A percentile compares a stretch with the other conserved stretches of the same genome.
These are phyloP conservation scores for Acanthaster planci DNA, from an alignment of 35 echinoderm and acorn worm species.

Conservation along the genomic window DNA sequence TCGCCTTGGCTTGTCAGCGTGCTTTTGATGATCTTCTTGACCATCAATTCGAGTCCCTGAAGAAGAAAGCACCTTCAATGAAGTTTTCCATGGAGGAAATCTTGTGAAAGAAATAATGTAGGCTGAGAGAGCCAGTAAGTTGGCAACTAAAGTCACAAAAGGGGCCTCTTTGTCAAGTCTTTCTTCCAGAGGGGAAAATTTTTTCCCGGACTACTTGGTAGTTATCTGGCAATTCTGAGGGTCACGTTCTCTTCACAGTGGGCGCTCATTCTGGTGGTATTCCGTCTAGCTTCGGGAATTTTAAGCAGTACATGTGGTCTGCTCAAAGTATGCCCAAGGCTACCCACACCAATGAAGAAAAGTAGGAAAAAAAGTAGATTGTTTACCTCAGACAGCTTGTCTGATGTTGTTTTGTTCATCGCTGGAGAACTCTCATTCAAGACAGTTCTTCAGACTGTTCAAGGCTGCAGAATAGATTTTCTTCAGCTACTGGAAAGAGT, in stretches of 20 bases:
- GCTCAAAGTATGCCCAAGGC: no score
- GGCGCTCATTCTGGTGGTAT: background rate
- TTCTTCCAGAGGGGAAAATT: background rate
- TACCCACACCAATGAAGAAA: no score
- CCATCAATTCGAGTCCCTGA: background rate
- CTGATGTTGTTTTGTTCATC: background rate
- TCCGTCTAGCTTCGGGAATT: background rate
- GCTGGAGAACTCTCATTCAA: background rate
- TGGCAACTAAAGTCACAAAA: background rate
- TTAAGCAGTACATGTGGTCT: no score
- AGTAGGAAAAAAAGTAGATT: constrained; percentile 2
- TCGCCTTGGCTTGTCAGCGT: background rate
- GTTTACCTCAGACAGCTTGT: background rate
- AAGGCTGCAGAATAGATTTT: constrained; percentile 47
- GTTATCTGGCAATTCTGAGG: background rate
- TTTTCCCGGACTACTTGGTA: background rate
- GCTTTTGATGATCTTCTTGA: constrained; percentile 2
- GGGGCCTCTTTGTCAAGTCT: background rate
- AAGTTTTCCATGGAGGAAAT: background rate
- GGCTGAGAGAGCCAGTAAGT: background rate
- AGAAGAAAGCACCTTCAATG: constrained; percentile 12
- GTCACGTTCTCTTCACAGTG: background rate
- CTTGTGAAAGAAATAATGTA: background rate
- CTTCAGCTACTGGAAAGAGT: background rate
- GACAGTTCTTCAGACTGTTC: constrained; percentile 24